Base-by-base conservation (phyloP, 2,888 invertebrate genomes). In the Salticus scenicus region DNA sequence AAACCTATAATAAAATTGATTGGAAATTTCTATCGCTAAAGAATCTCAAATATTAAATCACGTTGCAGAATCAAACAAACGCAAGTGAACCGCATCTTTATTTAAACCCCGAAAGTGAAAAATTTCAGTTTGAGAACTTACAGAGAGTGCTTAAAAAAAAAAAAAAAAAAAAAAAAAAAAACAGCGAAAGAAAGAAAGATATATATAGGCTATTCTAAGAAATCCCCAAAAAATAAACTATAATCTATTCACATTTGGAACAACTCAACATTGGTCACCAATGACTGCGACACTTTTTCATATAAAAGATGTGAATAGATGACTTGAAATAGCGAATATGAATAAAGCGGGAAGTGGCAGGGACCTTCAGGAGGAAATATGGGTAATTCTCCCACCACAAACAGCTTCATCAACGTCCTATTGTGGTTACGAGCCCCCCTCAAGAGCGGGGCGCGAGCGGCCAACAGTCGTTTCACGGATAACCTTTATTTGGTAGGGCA, bases 401-500 rank as follows among this genome's bases (percentile, higher is more conserved):
- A 83, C 83, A 83, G 83, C 83, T 83, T 83, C 83, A 83, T 83
- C 83, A 83, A 37, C 27, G 57, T 28, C 63, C 83, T 82, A 83
- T 83, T 83, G 83, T 82, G 63, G 64, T 70, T 8, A 14, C 51
- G 30, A 27, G 74, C 69, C 73, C 51, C 67, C 67, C 24, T 41
- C 10, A 51, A 24, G 42, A 79, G 24, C 24, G 63, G 72, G 83
- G 83, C 83, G 83, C 77, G 83, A 83, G 76, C 37, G 67, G 30
- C 51, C 77, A 73, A 77, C 83, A 69, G 83, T 51, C 77, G 72
- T 83, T 83, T 77, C 83, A 77, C 73, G 83, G 67, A 77, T 83
- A 72, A 77, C 83, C 83, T 83, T 83, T 83, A 77, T 77, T 83
- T 77, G 51, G 67, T 28, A 57, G 72, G 72, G 24, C 83, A 83